Evolutionary conservation across 2,797 vertebrate species (phyloP).

Genomic region (Chelon labrosus): DNA sequence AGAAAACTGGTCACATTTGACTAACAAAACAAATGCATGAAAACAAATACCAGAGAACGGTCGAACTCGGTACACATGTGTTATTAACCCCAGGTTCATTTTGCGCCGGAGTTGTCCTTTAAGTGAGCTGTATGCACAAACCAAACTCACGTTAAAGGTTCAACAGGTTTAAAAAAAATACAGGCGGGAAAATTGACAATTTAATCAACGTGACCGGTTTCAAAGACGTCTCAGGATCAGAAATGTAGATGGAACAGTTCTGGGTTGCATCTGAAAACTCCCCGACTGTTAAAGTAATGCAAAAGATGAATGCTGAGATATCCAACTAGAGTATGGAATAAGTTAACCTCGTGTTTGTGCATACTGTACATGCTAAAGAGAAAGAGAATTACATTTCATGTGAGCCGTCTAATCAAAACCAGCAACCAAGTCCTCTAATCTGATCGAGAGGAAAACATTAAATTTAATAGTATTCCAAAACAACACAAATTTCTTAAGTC

Average conservation of each 20-base stretch:
- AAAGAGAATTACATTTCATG: slow-evolving; percentile 29
- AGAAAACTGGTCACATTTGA: too few relatives aligned
- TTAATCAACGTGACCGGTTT: slow-evolving; percentile 5
- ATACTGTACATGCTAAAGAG: neutral
- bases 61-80: too few relatives aligned
- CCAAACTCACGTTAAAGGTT: neutral
- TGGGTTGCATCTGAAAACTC: neutral
- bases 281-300: neutral
- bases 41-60: too few relatives aligned
- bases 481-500: slow-evolving; percentile 62
- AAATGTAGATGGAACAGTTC: slow-evolving; percentile 1
- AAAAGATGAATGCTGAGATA: slow-evolving; percentile 9
- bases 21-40: too few relatives aligned
- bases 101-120: too few relatives aligned
- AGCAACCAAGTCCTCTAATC: slow-evolving; percentile 57
- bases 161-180: neutral
- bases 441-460: slow-evolving; percentile 57
- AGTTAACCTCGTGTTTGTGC: slow-evolving; percentile 1
- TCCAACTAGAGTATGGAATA: slow-evolving; percentile 2
- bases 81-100: too few relatives aligned
- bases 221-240: slow-evolving; percentile 1
- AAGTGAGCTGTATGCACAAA: neutral
- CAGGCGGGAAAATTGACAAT: slow-evolving; percentile 3
- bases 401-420: slow-evolving; percentile 50
- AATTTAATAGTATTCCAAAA: slow-evolving; percentile 60